phyloP scores from a whole-genome alignment of 2,797 vertebrate genomes.

The Cynodonichthys magdalenae region DNA sequence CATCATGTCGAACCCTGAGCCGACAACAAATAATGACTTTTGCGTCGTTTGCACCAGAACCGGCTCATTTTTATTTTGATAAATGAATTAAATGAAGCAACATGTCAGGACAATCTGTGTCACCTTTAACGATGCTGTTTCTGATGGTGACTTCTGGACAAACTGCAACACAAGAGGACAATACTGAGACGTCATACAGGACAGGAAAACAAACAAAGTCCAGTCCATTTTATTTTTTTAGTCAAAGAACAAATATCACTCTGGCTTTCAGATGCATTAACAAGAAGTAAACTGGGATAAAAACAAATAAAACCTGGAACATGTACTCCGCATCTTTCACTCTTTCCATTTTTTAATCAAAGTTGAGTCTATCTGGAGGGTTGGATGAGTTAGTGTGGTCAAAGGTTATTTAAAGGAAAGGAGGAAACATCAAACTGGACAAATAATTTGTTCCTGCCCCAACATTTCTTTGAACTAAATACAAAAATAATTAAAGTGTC shows the following conservation, averaged over 20 bases:
- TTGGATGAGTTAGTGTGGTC: not conserved
- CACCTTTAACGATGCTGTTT: slow-evolving; percentile 81
- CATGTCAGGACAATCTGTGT: not conserved
- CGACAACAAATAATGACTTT: not conserved
- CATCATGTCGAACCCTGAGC: slow-evolving; percentile 94
- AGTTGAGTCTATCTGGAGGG: not conserved
- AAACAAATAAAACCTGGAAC: not conserved
- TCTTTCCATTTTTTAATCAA: not conserved
- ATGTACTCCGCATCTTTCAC: too few relatives aligned
- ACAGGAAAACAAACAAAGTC: not conserved
- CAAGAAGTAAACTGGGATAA: too few relatives aligned
- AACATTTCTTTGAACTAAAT: not conserved
- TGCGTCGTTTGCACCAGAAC: not conserved
- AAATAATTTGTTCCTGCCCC: not conserved
- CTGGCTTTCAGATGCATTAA: not conserved
- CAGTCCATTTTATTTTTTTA: not conserved
- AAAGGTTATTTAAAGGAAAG: not conserved
- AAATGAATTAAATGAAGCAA: not conserved
- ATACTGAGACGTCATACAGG: slow-evolving; percentile 1
- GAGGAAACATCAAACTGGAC: not conserved
- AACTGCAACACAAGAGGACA: slow-evolving; percentile 69
- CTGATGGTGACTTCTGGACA: slow-evolving; percentile 84
- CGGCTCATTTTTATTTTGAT: not conserved
- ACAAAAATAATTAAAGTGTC: not conserved
- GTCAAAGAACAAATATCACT: not conserved